Evolutionary conservation across 2,888 invertebrate genomes (phyloP), one percentile per base, ranked within the genome.

Genomic region (Smittia aterrima): DNA sequence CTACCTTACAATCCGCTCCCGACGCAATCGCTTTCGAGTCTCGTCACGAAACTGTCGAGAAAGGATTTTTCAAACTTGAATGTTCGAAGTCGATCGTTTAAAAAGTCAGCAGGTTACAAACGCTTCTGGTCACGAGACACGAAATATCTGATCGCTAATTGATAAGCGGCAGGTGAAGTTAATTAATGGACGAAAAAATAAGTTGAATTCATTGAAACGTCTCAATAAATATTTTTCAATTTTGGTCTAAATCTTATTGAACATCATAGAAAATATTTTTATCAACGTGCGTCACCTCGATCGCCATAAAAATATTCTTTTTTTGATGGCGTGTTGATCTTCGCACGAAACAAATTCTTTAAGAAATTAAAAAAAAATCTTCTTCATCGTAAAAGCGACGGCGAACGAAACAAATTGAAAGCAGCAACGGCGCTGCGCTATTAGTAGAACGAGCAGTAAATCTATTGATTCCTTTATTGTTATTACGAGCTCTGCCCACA

Each of bases 401-500:
- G 58, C 58, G 58, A 6, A 20, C 7, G 22, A 58, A 58, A 16
- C 4, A 47, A 13, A 9, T 38, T 7, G 38, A 38, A 38, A 7
- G 7, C 47, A 47, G 13, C 16, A 47, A n/a, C 13, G 16, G 11
- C 16, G 47, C 16, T 6, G n/a, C 13, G 16, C 16, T 47, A 47
- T 58, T 53, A 71, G 47, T 53, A 71, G 54, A 32, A 25, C 66
- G 13, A 25, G 54, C 24, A 71, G 25, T 54, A 20, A 22, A 13
- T 27, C 25, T 13, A 64, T 64, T 25, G 64, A 64, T 16, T 27
- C n/a, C 24, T 68, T 41, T 24, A 54, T 41, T 27, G 47, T 54
- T 53, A 54, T 27, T 27, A 58, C 32, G 54, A 72, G 54, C 53
- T 54, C 72, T 72, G 72, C 72, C 72, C 72, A 72, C 72, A 72